phyloP scores from a whole-genome alignment of 1,140 invertebrate species.

The Aphelenchoides fujianensis region DNA sequence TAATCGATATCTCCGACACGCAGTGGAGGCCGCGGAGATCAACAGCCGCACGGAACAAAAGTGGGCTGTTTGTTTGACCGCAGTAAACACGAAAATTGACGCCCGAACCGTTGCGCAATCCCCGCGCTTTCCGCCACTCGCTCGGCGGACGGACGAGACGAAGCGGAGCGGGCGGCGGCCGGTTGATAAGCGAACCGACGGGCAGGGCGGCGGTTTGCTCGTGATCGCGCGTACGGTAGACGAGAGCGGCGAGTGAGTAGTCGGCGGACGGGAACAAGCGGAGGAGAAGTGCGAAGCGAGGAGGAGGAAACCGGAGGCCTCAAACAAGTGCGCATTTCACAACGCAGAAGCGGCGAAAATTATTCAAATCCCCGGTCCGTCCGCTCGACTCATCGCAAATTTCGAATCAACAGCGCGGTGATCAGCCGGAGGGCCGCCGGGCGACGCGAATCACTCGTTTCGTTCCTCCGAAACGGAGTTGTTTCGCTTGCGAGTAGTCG shows the following conservation, averaged over 20 bases:
- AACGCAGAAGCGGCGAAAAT: neutral
- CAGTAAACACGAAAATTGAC: neutral
- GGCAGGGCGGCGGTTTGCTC: neutral
- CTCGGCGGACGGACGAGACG: neutral
- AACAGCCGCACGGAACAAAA: too few species aligned
- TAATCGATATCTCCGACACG: too few species aligned
- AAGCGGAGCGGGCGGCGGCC: too few species aligned
- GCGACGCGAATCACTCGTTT: too few species aligned
- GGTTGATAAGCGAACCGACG: neutral
- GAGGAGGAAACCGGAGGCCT: neutral
- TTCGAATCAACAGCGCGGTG: neutral
- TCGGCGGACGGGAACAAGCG: too few species aligned
- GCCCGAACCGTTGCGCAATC: neutral
- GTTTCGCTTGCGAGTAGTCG: too few species aligned
- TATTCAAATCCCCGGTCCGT: constrained; percentile 15
- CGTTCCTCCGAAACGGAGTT: too few species aligned
- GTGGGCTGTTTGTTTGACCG: neutral
- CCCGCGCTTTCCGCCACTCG: neutral
- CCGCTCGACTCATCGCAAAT: neutral
- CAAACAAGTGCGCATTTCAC: neutral
- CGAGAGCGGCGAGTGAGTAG: too few species aligned
- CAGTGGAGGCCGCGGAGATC: too few species aligned
- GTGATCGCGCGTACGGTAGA: neutral
- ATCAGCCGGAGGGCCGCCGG: neutral
- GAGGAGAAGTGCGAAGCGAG: too few species aligned